Evolutionary conservation across 2,113 vertebrate species (phyloP).

Genomic region (Urocynchramus pylzowi): DNA sequence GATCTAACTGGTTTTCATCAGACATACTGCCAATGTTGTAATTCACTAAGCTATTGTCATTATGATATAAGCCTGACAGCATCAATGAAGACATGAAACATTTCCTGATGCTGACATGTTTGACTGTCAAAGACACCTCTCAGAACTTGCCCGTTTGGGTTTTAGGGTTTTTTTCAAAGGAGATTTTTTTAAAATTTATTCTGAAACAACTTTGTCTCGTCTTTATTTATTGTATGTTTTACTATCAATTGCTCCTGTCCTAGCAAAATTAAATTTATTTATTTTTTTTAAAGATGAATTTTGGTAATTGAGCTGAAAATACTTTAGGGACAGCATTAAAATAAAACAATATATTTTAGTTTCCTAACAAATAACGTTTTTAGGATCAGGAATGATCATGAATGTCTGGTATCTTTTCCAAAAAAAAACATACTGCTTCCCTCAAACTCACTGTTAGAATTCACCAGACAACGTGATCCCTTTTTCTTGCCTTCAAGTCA

Average conservation of each 20-base stretch:
- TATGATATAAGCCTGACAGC: background rate
- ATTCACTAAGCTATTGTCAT: background rate
- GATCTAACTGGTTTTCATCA: background rate
- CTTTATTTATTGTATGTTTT: background rate
- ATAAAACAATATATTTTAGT: conserved; percentile 31
- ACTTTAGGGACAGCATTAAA: background rate
- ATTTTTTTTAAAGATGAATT: background rate
- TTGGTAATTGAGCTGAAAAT: background rate
- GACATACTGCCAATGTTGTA: background rate
- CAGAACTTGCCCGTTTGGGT: background rate
- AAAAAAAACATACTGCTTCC: background rate
- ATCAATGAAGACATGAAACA: background rate
- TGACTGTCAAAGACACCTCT: background rate
- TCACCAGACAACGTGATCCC: background rate
- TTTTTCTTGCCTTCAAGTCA: background rate
- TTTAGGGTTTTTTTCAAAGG: background rate
- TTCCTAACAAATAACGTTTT: conserved; percentile 19
- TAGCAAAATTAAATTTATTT: background rate
- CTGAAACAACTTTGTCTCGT: background rate
- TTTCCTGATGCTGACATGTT: background rate
- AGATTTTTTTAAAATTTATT: background rate
- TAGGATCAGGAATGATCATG: background rate
- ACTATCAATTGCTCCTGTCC: background rate
- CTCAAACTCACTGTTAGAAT: background rate
- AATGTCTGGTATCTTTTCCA: background rate